A percentile compares a stretch with the other conserved stretches of the same genome.
These are phyloP conservation scores for Cheilosia urbana DNA, from an alignment of 2,888 invertebrate genomes.

Conservation along the genomic window DNA sequence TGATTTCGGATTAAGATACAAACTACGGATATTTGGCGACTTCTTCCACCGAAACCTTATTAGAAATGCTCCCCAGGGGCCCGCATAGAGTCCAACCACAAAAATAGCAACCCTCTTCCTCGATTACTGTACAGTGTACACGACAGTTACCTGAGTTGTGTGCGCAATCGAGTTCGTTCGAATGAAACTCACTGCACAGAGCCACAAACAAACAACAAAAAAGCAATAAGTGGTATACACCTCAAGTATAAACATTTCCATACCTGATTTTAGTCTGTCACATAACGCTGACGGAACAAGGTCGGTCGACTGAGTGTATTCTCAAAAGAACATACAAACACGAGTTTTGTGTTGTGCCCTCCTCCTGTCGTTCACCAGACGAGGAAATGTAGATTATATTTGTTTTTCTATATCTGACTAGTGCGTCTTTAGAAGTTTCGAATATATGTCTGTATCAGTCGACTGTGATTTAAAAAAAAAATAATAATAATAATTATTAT, in stretches of 20 bases:
- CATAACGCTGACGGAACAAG: slow-evolving; percentile 83
- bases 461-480: slow-evolving; percentile 56
- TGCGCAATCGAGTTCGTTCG: slow-evolving; percentile 75
- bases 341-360: slow-evolving; percentile 22
- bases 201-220: slow-evolving; percentile 37
- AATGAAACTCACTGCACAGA: slow-evolving; percentile 32
- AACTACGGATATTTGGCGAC: neutral
- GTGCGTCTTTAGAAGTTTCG: slow-evolving; percentile 48
- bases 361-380: slow-evolving; percentile 15
- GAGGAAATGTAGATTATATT: slow-evolving; percentile 39
- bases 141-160: slow-evolving; percentile 31
- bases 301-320: slow-evolving; percentile 77
- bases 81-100: slow-evolving; percentile 22
- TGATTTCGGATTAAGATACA: neutral
- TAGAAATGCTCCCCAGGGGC: slow-evolving; percentile 14
- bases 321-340: slow-evolving; percentile 32
- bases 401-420: slow-evolving; percentile 40
- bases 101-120: slow-evolving; percentile 59
- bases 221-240: slow-evolving; percentile 71
- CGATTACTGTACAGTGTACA: slow-evolving; percentile 11
- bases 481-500: neutral
- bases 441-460: slow-evolving; percentile 55
- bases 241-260: slow-evolving; percentile 76
- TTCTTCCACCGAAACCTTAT: neutral
- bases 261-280: slow-evolving; percentile 82